These are phyloP conservation scores for Drosophila pachea DNA, from an alignment of 1,140 invertebrate genomes.

Conservation along the genomic window DNA sequence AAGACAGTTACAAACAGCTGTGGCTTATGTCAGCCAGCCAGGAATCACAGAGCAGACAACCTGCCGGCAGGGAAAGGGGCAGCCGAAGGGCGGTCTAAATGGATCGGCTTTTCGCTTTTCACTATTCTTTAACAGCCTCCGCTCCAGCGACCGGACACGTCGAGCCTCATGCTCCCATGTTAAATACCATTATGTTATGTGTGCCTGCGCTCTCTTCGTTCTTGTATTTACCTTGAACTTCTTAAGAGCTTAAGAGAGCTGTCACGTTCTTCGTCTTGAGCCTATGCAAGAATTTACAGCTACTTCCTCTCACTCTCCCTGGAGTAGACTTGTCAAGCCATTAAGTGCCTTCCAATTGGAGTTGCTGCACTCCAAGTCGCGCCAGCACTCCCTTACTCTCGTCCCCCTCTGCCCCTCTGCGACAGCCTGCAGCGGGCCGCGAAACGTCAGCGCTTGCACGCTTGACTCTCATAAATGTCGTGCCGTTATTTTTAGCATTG, in stretches of 20 bases:
- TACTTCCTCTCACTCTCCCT: not conserved
- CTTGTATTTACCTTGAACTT: constrained; percentile 1
- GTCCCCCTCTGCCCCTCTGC: not conserved
- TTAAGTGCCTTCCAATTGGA: constrained; percentile 38
- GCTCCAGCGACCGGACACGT: too few species aligned
- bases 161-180: too few species aligned
- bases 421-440: not conserved
- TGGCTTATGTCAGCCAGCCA: constrained; percentile 34
- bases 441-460: constrained; percentile 28
- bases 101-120: not conserved
- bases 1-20: constrained; percentile 71
- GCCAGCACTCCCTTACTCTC: not conserved
- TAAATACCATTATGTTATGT: too few species aligned
- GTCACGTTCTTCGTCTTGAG: not conserved
- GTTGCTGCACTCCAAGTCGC: constrained; percentile 22
- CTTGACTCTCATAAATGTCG: constrained; percentile 42
- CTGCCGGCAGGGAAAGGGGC: not conserved
- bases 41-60: not conserved
- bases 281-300: not conserved
- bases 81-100: constrained; percentile 6
- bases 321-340: constrained; percentile 33
- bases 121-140: too few species aligned
- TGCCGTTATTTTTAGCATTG: constrained; percentile 24
- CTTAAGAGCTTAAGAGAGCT: not conserved
- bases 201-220: not conserved